phyloP scores from a whole-genome alignment of 2,797 vertebrate genomes.

The Synaphobranchus kaupii region DNA sequence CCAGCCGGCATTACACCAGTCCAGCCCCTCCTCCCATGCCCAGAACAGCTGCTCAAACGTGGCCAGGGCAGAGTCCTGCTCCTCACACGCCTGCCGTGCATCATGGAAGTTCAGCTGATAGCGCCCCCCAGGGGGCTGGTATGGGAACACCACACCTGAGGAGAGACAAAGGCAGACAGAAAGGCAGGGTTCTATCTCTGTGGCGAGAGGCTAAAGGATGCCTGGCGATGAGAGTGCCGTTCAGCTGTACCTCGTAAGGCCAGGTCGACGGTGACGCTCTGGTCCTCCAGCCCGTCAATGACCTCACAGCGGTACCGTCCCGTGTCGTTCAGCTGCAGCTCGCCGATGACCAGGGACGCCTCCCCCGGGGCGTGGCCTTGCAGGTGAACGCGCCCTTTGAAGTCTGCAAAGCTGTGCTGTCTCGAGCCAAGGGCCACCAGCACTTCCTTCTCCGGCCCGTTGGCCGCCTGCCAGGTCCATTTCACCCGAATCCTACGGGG shows the following conservation, averaged over 20 bases:
- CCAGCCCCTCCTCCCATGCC: conserved; percentile 87
- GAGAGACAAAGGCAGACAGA: conserved; percentile 7
- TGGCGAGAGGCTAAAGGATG: background rate
- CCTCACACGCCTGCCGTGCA: conserved; percentile 77
- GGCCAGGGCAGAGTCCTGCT: conserved; percentile 82
- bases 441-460: conserved; percentile 77
- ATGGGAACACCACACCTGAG: conserved; percentile 89
- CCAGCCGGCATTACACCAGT: conserved; percentile 96
- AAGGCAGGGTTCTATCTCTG: background rate
- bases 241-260: conserved; percentile 75
- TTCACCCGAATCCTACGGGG: conserved; percentile 82
- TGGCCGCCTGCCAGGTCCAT: conserved; percentile 83
- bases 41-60: conserved; percentile 87
- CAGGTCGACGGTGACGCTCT: conserved; percentile 84
- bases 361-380: conserved; percentile 57
- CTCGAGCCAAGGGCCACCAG: conserved; percentile 83
- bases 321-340: conserved; percentile 78
- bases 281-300: conserved; percentile 89
- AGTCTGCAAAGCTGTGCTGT: conserved; percentile 79
- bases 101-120: conserved; percentile 83
- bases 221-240: background rate
- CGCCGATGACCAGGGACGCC: conserved; percentile 79
- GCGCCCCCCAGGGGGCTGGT: conserved; percentile 80
- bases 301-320: conserved; percentile 91
- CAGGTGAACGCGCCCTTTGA: conserved; percentile 80